phyloP scores from a whole-genome alignment of 2,113 vertebrate genomes.

The Mohoua ochrocephala region DNA sequence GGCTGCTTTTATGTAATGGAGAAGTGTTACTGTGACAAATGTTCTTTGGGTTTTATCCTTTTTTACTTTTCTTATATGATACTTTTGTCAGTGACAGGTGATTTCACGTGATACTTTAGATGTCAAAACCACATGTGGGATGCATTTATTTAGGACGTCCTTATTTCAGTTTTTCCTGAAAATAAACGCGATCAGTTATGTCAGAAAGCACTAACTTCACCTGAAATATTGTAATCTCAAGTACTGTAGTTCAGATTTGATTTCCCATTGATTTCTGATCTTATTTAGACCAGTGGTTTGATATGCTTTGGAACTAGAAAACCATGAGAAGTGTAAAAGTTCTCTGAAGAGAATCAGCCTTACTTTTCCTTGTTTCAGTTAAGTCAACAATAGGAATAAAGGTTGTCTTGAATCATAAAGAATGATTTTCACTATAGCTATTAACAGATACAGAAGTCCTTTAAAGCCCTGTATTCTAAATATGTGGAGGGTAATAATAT shows the following conservation, averaged over 20 bases:
- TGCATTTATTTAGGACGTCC: background rate
- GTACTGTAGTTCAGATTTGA: background rate
- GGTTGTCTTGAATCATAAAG: background rate
- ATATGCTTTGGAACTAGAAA: background rate
- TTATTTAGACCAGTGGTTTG: background rate
- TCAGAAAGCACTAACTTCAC: background rate
- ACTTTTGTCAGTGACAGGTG: background rate
- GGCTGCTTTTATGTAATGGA: background rate
- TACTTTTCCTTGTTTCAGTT: background rate
- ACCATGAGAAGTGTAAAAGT: background rate
- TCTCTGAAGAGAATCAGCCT: background rate
- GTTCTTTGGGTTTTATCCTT: background rate
- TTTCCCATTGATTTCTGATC: background rate
- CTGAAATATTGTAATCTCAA: background rate
- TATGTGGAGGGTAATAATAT: background rate
- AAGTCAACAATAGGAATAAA: background rate
- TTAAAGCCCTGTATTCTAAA: background rate
- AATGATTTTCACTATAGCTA: background rate
- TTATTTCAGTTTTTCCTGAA: background rate
- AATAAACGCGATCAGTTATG: background rate
- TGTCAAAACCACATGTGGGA: background rate
- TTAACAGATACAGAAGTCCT: background rate
- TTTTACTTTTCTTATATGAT: background rate
- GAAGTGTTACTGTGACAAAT: background rate
- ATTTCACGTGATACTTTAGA: background rate